These are phyloP conservation scores for Alethe castanea DNA, from an alignment of 2,113 vertebrate genomes.

Conservation along the genomic window DNA sequence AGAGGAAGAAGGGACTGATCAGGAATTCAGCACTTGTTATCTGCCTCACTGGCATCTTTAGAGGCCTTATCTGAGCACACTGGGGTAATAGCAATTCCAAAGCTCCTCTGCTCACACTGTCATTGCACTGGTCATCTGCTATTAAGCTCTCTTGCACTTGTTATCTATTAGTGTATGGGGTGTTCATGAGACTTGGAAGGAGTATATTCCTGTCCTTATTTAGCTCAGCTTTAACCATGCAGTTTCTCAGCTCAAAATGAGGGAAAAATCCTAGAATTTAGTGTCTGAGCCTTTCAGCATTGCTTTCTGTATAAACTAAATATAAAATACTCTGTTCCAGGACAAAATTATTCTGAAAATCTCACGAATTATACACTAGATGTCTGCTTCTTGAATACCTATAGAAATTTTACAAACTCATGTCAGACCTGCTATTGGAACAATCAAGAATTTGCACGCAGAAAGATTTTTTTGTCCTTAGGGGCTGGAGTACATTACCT, in stretches of 20 bases:
- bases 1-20: slow-evolving; percentile 3
- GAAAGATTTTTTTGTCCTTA: neutral
- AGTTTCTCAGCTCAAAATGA: neutral
- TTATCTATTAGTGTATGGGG: slow-evolving; percentile 19
- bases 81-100: slow-evolving; percentile 35
- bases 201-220: neutral
- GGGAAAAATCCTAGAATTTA: neutral
- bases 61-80: slow-evolving; percentile 32
- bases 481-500: neutral
- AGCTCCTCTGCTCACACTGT: neutral
- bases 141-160: slow-evolving; percentile 23
- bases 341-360: neutral
- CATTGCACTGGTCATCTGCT: slow-evolving; percentile 27
- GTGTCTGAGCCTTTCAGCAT: neutral
- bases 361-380: neutral
- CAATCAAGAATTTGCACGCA: neutral
- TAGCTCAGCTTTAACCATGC: neutral
- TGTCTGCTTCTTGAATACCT: neutral
- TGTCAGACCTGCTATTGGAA: neutral
- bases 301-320: neutral
- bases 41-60: neutral
- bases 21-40: slow-evolving; percentile 21
- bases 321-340: neutral
- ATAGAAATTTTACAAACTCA: neutral
- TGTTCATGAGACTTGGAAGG: neutral